Evolutionary conservation across 2,888 invertebrate genomes (phyloP), one percentile per base, ranked within the genome.

Genomic region (Agonopterix subpropinquella): DNA sequence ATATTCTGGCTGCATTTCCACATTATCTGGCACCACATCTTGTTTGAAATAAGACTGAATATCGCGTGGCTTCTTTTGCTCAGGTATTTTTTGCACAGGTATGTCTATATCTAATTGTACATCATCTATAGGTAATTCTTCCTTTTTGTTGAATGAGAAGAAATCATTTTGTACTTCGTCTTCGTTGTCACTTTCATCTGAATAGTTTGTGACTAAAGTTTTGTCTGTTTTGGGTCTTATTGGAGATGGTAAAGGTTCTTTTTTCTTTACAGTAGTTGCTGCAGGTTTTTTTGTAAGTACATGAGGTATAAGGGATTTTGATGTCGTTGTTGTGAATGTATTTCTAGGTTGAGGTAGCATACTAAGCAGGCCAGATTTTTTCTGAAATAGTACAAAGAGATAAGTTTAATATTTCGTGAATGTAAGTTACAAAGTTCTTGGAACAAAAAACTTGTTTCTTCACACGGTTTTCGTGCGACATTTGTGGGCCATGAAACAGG

Each of bases 321-420:
- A 67, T 44, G 75, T 67, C 52, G 73, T 77, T 48, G 79, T 56
- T 37, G 58, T 70, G 4, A 74, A 65, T 43, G 70, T 75, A 64
- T 86, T 83, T 77, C 89, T 92, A 10, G 95, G 95, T 58, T 91
- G 90, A 8, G 95, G 95, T 42, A 95, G 73, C 43, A 95, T 79
- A 50, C 92, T 90, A 44, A 95, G 89, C 8, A 95, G 77, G 8
- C 93, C 91, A 11, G 91, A 91, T 54, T 90, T 91, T 82, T 90
- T 91, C 92, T 92, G 70, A 53, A 73, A 44, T 5, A 28, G 5
- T 37, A 7, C n/a, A 43, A 9, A 36, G 4, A 18, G 4, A 18
- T 8, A 11, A 41, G 11, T 8, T 15, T 11, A 11, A 51, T 15
- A 48, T 45, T 37, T 37, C 18, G 4, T 18, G 18, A 18, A 18